Base-by-base conservation (phyloP, 2,888 invertebrate genomes). In the Mesopsocus fuscifrons region DNA sequence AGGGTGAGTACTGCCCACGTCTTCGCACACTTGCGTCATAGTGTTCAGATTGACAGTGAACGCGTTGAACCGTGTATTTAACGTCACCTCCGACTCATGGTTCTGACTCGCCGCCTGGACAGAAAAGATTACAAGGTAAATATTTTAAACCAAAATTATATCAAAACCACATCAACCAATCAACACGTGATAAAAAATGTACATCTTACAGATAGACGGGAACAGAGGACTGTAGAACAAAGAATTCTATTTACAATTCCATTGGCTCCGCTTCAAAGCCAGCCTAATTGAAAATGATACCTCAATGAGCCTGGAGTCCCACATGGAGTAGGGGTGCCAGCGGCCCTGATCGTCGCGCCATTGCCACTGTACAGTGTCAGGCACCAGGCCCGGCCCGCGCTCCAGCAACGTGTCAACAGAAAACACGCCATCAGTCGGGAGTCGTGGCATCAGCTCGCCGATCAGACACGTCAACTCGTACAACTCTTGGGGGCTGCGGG, bases 1-100 rank as follows among this genome's bases (percentile, higher is more conserved):
- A 32, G 88, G 81, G 35, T 94, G 69, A 26, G 91, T 82, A 21
- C 89, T 91, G 47, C 95, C 95, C 1, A 92, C 89, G 61, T 94
- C 94, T 67, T 97, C 95, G 62, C 95, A 97, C 50, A 95, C 87
- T 68, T 97, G 94, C 62, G 92, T 92, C 92, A 95, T 91, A 52
- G 89, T 81, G 57, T 88, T 82, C 57, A 97, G 84, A 67, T 97
- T 95, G 50, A 97, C 81, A 1, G 92, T 91, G 65, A 94, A 95
- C 2, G 91, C 89, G 53, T 91, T 75, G 42, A 92, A 92, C 57
- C 89, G 71, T 42, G 91, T 85, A 45, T 83, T 84, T 50, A 97
- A 70, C 57, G 84, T 85, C 52, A 94, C 85, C 63, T 95, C 95
- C 59, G 95, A 92, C 59, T 95, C 95, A 26, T 91, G 88, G 51